Conservation (phyloP, 2,797 vertebrate species). For the Ptychobarbus kaznakovi region DNA sequence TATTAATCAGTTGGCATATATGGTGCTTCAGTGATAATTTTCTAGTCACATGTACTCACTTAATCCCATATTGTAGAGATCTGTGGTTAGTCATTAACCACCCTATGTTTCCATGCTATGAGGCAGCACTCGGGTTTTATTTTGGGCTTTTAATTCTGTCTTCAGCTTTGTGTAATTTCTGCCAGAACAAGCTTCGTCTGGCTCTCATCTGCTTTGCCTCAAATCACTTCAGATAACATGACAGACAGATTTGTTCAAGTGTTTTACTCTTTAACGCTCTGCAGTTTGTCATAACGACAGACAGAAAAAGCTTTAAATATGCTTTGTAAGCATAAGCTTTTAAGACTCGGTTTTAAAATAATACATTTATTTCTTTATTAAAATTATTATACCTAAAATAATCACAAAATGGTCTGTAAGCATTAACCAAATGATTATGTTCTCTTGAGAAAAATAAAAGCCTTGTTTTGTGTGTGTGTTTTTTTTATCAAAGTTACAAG, state of each 20-base stretch:
- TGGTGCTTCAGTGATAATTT: not conserved
- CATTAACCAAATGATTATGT: not conserved
- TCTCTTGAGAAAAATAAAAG: not conserved
- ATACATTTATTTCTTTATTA: not conserved
- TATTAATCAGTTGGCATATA: not conserved
- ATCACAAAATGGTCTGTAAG: not conserved
- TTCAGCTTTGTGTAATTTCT: slow-evolving; percentile 63
- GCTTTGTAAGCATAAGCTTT: slow-evolving; percentile 12
- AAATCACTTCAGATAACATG: slow-evolving; percentile 46
- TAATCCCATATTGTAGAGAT: not conserved
- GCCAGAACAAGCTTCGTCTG: slow-evolving; percentile 4
- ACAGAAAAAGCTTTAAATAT: slow-evolving; percentile 20
- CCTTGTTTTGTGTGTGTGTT: not conserved
- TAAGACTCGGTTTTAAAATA: not conserved
- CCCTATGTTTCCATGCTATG: not conserved
- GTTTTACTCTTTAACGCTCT: slow-evolving; percentile 15
- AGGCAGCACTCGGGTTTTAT: slow-evolving; percentile 31
- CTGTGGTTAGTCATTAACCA: not conserved
- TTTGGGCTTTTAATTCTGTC: slow-evolving; percentile 44
- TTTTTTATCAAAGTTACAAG: not conserved
- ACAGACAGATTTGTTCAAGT: slow-evolving; percentile 50
- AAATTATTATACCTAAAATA: not conserved
- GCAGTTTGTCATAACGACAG: slow-evolving; percentile 3
- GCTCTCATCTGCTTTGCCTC: slow-evolving; percentile 28
- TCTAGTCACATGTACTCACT: not conserved